Evolutionary conservation across 2,113 vertebrate genomes (phyloP).

Genomic region (Antechinus stuartii): DNA sequence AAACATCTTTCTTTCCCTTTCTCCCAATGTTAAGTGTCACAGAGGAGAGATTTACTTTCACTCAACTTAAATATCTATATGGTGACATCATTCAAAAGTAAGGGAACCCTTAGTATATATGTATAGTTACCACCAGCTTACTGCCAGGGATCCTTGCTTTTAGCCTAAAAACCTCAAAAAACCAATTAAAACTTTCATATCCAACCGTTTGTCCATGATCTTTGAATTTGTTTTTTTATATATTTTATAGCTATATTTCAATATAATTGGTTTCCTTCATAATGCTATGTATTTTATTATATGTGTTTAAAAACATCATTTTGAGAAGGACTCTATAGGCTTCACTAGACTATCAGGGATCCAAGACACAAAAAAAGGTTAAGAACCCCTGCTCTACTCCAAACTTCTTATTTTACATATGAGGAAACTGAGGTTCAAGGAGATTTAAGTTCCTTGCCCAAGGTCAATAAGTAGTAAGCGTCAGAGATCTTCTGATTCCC

Average conservation of each 20-base stretch:
- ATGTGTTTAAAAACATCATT: neutral
- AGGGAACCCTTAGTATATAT: neutral
- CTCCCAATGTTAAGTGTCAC: neutral
- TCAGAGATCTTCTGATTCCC: neutral
- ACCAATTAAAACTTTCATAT: neutral
- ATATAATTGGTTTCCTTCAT: neutral
- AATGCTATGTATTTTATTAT: neutral
- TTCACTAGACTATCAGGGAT: neutral
- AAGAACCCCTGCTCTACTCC: neutral
- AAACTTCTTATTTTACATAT: neutral
- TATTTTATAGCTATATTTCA: neutral
- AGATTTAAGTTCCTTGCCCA: neutral
- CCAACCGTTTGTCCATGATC: neutral
- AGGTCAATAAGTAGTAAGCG: neutral
- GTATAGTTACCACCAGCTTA: neutral
- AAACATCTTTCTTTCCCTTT: neutral
- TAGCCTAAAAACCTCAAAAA: neutral
- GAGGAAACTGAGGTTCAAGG: neutral
- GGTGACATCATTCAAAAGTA: neutral
- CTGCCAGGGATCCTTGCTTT: neutral
- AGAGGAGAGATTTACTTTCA: neutral
- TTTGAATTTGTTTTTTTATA: neutral
- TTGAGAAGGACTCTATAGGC: neutral
- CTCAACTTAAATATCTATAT: neutral
- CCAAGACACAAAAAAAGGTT: neutral